Evolutionary conservation across 2,888 invertebrate species (phyloP).

Genomic region (Macrophya annulata): DNA sequence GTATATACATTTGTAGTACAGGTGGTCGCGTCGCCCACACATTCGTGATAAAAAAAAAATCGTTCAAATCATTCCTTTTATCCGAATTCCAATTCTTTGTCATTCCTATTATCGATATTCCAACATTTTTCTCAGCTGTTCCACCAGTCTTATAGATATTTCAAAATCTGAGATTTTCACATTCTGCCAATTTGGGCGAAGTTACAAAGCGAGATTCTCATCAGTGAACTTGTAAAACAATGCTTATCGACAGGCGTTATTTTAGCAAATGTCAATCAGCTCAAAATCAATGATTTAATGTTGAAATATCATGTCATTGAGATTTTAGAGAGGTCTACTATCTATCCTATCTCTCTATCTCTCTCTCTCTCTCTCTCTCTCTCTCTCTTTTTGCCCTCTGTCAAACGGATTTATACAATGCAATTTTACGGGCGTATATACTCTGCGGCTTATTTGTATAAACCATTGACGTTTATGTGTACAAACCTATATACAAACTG

Average conservation of each 20-base stretch:
- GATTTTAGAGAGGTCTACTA: not conserved
- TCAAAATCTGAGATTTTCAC: not conserved
- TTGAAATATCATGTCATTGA: constrained; percentile 18
- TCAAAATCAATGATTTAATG: constrained; percentile 18
- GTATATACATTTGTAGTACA: not conserved
- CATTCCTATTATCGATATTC: not conserved
- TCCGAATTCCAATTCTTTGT: not conserved
- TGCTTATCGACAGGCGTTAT: not conserved
- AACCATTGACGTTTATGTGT: not conserved
- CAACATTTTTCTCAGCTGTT: not conserved
- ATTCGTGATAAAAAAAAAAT: not conserved
- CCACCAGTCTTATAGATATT: too few species aligned
- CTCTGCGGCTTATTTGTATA: not conserved
- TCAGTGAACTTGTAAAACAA: not conserved
- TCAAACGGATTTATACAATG: not conserved
- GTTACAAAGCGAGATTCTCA: not conserved
- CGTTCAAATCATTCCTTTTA: not conserved
- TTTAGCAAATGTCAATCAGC: not conserved
- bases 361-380: not conserved
- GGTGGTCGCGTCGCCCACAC: not conserved
- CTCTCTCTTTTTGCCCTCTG: not conserved
- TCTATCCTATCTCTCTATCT: not conserved
- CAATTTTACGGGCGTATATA: not conserved
- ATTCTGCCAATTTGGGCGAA: not conserved
- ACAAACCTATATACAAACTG: not conserved